Base-by-base conservation (phyloP, 2,888 invertebrate species). In the Ischnura elegans region DNA sequence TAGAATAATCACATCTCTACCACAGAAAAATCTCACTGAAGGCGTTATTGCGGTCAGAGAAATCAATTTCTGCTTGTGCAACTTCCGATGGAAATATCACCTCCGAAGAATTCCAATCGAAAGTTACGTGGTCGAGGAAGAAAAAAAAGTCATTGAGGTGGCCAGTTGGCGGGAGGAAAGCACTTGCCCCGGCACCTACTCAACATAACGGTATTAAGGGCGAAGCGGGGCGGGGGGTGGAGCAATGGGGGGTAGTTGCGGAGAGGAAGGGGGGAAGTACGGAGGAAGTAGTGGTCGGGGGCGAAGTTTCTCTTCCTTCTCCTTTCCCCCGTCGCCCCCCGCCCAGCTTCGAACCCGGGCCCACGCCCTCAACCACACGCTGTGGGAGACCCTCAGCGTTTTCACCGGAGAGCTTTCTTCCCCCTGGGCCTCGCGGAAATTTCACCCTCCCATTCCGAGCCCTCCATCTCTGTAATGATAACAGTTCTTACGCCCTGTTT, bases 341-440 rank as follows among this genome's bases (percentile, higher is more conserved):
- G 36, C 76, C 76, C 76, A 76, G 76, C 36, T 76, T 76, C 76
- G 76, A 76, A 76, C 76, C 76, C 76, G 76, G 76, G 76, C 36
- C 76, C 76, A 76, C 76, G 76, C 76, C 76, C 76, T 36, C 76
- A 29, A 76, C 76, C 76, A 36, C 76, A n/a, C 61, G 8, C 61
- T 61, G 61, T 47, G 47, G 47, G 5, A 16, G 16, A 8, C 36
- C 76, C 76, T n/a, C 16, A n/a, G 61, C 61, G n/a, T 25, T 36
- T 13, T 36, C 76, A 36, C 76, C 76, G 36, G 36, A 29, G 76
- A 36, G 36, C 29, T 76, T 76, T 76, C 29, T 25, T 36, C 36
- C 76, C 36, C 76, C 61, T 25, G 61, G 61, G 25, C 61, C 21
- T n/a, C 61, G 21, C 61, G 61, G 25, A 25, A 25, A 61, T 25